phyloP scores from a whole-genome alignment of 53 echinoderm and acorn worm genomes.

The Henricia sp. region DNA sequence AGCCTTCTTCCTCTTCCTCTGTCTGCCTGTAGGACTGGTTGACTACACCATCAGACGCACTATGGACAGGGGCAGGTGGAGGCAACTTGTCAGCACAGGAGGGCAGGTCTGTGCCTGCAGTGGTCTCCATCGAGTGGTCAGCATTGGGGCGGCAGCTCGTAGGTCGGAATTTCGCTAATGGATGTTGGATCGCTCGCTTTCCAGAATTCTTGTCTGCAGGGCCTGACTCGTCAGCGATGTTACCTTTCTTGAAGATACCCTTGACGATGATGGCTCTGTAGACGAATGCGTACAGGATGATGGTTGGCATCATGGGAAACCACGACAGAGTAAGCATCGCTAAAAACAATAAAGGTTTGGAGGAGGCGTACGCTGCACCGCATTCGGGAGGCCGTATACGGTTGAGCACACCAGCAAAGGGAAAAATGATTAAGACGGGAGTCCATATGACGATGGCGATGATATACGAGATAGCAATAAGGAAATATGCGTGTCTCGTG shows the following conservation, averaged over 20 bases:
- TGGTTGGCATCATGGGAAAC: conserved; percentile 44
- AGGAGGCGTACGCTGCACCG: conserved; percentile 9
- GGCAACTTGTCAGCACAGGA: background rate
- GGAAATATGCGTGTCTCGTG: conserved; percentile 47
- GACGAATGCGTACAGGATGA: conserved; percentile 48
- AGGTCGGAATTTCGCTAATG: background rate
- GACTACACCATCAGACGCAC: background rate
- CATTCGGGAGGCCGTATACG: conserved; percentile 18
- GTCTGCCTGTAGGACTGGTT: background rate
- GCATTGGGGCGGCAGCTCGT: background rate
- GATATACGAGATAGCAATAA: conserved; percentile 56
- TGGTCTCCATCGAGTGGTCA: background rate
- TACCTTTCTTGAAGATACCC: background rate
- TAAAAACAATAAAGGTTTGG: conserved; percentile 10
- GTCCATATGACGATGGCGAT: conserved; percentile 62
- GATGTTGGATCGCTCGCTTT: background rate
- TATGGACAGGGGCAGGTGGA: no score
- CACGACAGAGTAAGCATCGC: conserved; percentile 29
- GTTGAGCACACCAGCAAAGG: conserved; percentile 11
- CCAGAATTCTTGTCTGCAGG: background rate
- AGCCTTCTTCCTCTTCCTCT: background rate
- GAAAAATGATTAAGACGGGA: conserved; percentile 52
- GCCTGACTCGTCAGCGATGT: background rate
- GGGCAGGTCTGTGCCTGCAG: background rate
- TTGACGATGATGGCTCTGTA: conserved; percentile 45